Evolutionary conservation across 2,797 vertebrate species (phyloP).

Genomic region (Adelosebastes latens): DNA sequence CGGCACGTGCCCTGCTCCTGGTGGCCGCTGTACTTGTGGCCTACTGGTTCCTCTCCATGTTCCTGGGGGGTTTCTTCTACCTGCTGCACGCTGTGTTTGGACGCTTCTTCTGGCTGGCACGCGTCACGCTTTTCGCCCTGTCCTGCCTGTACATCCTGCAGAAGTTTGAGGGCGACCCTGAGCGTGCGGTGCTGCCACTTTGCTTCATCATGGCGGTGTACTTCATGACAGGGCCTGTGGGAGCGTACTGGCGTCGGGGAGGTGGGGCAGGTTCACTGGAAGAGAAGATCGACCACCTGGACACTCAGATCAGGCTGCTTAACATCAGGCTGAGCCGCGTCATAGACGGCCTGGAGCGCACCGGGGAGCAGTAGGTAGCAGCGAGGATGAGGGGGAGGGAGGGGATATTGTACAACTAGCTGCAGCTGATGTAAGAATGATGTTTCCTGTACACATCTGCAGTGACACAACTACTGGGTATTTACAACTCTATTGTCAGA

Average conservation of each 20-base stretch:
- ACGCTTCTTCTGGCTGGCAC: conserved; percentile 94
- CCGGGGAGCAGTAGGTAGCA: conserved; percentile 81
- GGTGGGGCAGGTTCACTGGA: conserved; percentile 85
- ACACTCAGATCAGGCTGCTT: conserved; percentile 94
- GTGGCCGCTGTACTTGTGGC: conserved; percentile 89
- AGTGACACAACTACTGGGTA: conserved; percentile 53
- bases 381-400: background rate
- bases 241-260: conserved; percentile 90
- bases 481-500: conserved; percentile 49
- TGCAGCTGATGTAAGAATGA: conserved; percentile 39
- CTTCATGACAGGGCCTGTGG: conserved; percentile 96
- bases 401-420: conserved; percentile 1
- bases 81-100: conserved; percentile 90
- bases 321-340: conserved; percentile 95
- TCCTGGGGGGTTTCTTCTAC: conserved; percentile 93
- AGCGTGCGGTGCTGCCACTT: conserved; percentile 90
- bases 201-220: conserved; percentile 95
- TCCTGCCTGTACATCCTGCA: conserved; percentile 97
- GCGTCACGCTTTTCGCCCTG: conserved; percentile 90
- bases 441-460: conserved; percentile 39
- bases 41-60: conserved; percentile 94
- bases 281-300: conserved; percentile 96
- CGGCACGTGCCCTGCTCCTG: conserved; percentile 89
- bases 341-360: conserved; percentile 91
- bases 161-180: conserved; percentile 95